Base-by-base conservation (phyloP, 2,888 invertebrate species). In the Antheraea yamamai region DNA sequence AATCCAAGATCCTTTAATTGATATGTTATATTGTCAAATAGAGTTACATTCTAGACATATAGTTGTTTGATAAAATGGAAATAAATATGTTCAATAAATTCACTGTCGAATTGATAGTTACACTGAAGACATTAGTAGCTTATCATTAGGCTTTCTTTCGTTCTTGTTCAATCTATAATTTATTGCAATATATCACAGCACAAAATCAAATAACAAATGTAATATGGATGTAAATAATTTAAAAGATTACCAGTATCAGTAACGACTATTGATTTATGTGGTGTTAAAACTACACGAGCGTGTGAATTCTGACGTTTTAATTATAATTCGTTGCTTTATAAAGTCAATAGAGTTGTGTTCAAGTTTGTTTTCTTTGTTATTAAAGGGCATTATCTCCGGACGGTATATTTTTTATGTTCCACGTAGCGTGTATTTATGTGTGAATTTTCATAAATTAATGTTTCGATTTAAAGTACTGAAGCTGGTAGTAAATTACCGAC, bases 301-400 rank as follows among this genome's bases (percentile, higher is more conserved):
- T 87, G 86, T 84, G 82, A 85, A 82, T 82, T 84, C 79, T 85
- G 84, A 84, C 84, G 79, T 80, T 76, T 80, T 84, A 85, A 87
- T 70, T 70, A 70, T 84, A 82, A 84, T 80, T 80, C 78, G 81
- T 79, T 82, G 78, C 81, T 83, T 81, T 81, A 73, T 80, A 76
- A 80, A 79, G 79, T 79, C 81, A 83, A 85, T 86, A 82, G 82
- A 83, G 82, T 77, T 77, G 80, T 83, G 79, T 75, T 76, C 75
- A 30, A 30, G 23, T 39, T 23, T 26, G 47, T 72, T 58, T 30
- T 35, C 39, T 70, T 61, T 12, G 70, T 74, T 23, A 39, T 71
- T 47, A 39, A 39, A 71, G 12, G 23, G 26, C 26, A 6, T 47
- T 58, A n/a, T 52, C 26, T 61, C 58, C 23, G 55, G 14, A 73